Evolutionary conservation across 1,140 invertebrate genomes (phyloP).

Genomic region (Zaprionus tsacasi): DNA sequence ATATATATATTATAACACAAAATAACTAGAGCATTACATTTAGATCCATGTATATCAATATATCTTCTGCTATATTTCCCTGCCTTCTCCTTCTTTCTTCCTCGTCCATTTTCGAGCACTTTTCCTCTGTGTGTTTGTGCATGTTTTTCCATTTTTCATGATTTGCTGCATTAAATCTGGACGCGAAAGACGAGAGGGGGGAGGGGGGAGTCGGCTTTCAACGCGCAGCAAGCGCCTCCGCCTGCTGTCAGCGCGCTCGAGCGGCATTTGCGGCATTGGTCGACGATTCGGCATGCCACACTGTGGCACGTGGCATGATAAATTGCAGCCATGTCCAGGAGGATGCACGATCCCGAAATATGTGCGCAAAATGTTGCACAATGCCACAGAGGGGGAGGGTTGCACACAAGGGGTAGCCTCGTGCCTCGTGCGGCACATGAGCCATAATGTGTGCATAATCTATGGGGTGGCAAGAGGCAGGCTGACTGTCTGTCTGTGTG

Average conservation of each 20-base stretch:
- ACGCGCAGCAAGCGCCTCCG: conserved; percentile 13
- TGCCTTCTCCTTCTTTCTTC: neutral
- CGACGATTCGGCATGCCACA: conserved; percentile 55
- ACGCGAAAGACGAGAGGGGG: too few species aligned
- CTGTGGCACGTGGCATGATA: conserved; percentile 63
- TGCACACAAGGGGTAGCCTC: too few species aligned
- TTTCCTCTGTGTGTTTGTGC: neutral
- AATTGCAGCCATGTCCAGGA: conserved; percentile 48
- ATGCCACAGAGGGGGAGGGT: conserved; percentile 23
- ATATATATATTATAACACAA: too few species aligned
- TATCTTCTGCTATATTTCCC: neutral
- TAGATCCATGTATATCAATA: neutral
- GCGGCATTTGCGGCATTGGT: conserved; percentile 55
- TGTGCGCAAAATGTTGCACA: conserved; percentile 41
- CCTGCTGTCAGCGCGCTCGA: conserved; percentile 53
- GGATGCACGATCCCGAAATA: conserved; percentile 11
- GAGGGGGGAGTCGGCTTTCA: conserved; percentile 3
- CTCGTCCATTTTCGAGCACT: neutral
- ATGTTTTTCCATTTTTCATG: conserved; percentile 6
- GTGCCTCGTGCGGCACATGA: conserved; percentile 40
- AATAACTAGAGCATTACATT: neutral
- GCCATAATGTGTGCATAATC: conserved; percentile 44
- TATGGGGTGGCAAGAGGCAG: conserved; percentile 32
- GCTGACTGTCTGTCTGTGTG: neutral
- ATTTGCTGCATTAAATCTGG: conserved; percentile 7